A percentile compares a stretch with the other conserved stretches of the same genome.
Evolutionary conservation across 2,888 invertebrate species (phyloP).

Genomic region (Pycnomerus fuliginosus): DNA sequence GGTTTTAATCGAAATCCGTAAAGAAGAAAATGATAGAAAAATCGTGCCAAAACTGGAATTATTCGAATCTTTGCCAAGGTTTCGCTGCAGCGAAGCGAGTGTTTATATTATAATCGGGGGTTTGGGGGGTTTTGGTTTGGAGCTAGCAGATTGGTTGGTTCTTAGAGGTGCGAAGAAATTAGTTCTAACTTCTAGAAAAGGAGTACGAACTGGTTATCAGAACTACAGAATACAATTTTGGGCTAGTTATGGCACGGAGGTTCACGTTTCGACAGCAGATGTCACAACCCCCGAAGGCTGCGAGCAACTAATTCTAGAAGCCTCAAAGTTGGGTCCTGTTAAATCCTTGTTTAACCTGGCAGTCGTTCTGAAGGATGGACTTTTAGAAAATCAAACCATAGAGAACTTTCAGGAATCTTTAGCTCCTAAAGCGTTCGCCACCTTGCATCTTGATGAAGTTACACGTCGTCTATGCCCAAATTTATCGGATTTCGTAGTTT

Average conservation of each 20-base stretch:
- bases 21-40: slow-evolving; percentile 44
- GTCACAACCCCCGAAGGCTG: slow-evolving; percentile 60
- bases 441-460: slow-evolving; percentile 69
- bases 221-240: slow-evolving; percentile 52
- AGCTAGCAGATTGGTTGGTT: slow-evolving; percentile 83
- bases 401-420: slow-evolving; percentile 60
- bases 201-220: slow-evolving; percentile 25
- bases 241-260: background rate
- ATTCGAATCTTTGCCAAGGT: slow-evolving; percentile 5
- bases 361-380: slow-evolving; percentile 70
- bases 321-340: slow-evolving; percentile 61
- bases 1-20: slow-evolving; percentile 52
- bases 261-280: slow-evolving; percentile 73
- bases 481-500: slow-evolving; percentile 78
- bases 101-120: slow-evolving; percentile 73
- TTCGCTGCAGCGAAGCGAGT: slow-evolving; percentile 53
- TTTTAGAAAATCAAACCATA: slow-evolving; percentile 2
- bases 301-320: background rate
- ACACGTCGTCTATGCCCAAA: slow-evolving; percentile 55
- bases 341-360: slow-evolving; percentile 90
- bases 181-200: slow-evolving; percentile 66
- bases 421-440: slow-evolving; percentile 81
- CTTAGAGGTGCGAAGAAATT: slow-evolving; percentile 77
- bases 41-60: background rate
- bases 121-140: slow-evolving; percentile 90